phyloP scores from a whole-genome alignment of 2,888 invertebrate species.

The Drosophila greeni region DNA sequence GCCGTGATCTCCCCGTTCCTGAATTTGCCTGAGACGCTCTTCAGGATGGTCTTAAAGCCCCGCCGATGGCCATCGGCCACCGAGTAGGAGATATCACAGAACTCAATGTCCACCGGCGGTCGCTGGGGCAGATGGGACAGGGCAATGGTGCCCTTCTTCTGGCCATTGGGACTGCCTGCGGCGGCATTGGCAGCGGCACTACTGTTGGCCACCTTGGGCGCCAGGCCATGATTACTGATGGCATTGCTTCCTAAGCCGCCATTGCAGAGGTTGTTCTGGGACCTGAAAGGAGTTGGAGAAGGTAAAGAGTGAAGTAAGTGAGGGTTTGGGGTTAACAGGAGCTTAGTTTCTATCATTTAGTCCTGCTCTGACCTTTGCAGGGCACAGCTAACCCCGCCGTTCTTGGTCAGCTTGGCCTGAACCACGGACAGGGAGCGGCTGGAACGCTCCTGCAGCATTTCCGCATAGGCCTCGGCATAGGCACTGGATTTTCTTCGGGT shows the following conservation, averaged over 20 bases:
- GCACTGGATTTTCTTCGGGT: slow-evolving; percentile 49
- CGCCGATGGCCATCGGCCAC: slow-evolving; percentile 90
- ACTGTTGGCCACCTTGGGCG: slow-evolving; percentile 86
- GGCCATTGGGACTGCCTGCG: slow-evolving; percentile 80
- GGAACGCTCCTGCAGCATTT: slow-evolving; percentile 52
- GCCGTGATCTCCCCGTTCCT: slow-evolving; percentile 94
- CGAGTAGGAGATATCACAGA: slow-evolving; percentile 91
- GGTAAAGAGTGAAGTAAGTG: neutral
- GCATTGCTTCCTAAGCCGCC: slow-evolving; percentile 80
- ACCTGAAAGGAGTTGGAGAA: slow-evolving; percentile 77
- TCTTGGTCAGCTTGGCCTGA: slow-evolving; percentile 73
- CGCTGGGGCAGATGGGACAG: slow-evolving; percentile 90
- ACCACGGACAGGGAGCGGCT: slow-evolving; percentile 66
- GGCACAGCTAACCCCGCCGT: slow-evolving; percentile 72
- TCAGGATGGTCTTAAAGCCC: slow-evolving; percentile 91
- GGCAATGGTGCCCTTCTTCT: slow-evolving; percentile 85
- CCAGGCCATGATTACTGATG: slow-evolving; percentile 77
- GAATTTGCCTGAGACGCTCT: slow-evolving; percentile 93
- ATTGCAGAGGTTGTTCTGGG: slow-evolving; percentile 87
- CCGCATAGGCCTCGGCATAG: slow-evolving; percentile 57
- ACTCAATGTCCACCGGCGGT: slow-evolving; percentile 94
- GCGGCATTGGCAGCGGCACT: neutral
- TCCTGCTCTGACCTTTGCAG: slow-evolving; percentile 54
- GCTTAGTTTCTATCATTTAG: no score
- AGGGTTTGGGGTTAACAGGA: no score